Evolutionary conservation across 30 jellyfish, hydroid and myxozoan genomes (phyloP), one percentile per base, ranked within the genome.

Genomic region (Aurelia sp.): DNA sequence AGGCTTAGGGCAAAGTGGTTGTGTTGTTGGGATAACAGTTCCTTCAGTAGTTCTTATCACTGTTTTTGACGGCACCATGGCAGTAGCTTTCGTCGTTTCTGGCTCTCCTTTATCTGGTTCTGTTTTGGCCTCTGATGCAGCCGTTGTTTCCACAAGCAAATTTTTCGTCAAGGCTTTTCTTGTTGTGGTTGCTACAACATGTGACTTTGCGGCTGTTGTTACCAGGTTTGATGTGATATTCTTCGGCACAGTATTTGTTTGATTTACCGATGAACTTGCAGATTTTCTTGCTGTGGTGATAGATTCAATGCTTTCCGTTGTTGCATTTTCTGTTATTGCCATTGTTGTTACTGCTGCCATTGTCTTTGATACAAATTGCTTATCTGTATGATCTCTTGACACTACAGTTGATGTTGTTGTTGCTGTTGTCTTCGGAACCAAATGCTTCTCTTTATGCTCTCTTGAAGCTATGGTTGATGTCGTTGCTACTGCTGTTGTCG

Each of bases 1-100:
- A n/a, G 93, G 93, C 51, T 84, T 84, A 12, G 93, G 93, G 59
- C 93, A 84, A 37, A 84, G 75, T 11, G 93, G 82, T 19, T 52
- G 68, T 19, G 93, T 61, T 47, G 87, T 84, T 10, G 80, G 63
- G 30, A 15, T 51, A 12, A 3, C 17, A 11, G 81, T 41, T 52
- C 33, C 15, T 16, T 47, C 13, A 13, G 81, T 47, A 17, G 65
- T 47, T 18, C 27, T 59, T 13, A 3, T 13, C 7, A 75, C 50
- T 17, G 51, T 58, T 8, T 22, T 41, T 19, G 74, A 16, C 13
- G 81, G 9, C 6, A 22, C 10, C 30, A 33, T 77, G 53, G 44
- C 50, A 13, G 40, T 27, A 19, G 19, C 69, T 18, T 22, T 53
- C 7, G 86, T 53, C 27, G 50, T 73, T 48, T 21, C 47, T 4